phyloP scores from a whole-genome alignment of 2,797 vertebrate species.

The Tangara arthus region DNA sequence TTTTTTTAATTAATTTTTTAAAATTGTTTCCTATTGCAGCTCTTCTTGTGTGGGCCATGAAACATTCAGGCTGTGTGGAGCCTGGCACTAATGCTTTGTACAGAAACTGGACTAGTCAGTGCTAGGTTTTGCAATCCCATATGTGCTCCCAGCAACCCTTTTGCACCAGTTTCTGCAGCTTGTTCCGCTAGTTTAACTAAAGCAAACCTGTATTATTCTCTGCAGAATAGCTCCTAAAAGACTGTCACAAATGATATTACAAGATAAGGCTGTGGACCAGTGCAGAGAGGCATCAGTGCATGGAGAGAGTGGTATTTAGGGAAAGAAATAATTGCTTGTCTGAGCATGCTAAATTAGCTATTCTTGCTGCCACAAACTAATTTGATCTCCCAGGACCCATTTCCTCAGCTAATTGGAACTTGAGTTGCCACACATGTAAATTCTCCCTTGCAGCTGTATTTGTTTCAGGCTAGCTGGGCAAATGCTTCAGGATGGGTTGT shows the following conservation, averaged over 20 bases:
- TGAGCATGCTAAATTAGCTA: constrained; percentile 50
- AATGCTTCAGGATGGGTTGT: not conserved
- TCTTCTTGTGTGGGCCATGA: not conserved
- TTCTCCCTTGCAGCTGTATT: constrained; percentile 37
- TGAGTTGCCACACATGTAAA: constrained; percentile 11
- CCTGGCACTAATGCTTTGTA: not conserved
- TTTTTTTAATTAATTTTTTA: not conserved
- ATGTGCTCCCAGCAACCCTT: not conserved
- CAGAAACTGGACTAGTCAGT: not conserved
- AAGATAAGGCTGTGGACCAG: not conserved
- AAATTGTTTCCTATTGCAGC: not conserved
- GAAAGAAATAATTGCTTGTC: constrained; percentile 58
- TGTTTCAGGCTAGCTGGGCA: constrained; percentile 14
- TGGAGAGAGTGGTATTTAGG: constrained; percentile 38
- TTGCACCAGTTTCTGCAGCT: not conserved
- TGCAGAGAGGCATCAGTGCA: not conserved
- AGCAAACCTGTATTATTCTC: not conserved
- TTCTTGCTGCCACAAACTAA: constrained; percentile 53
- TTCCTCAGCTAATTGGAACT: constrained; percentile 61
- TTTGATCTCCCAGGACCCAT: constrained; percentile 57
- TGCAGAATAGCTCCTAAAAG: constrained; percentile 11
- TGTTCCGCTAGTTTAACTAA: not conserved
- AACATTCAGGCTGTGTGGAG: not conserved
- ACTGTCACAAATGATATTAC: not conserved
- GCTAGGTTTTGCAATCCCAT: not conserved